phyloP scores from a whole-genome alignment of 2,888 invertebrate species.

The Melangyna quadrimaculata region DNA sequence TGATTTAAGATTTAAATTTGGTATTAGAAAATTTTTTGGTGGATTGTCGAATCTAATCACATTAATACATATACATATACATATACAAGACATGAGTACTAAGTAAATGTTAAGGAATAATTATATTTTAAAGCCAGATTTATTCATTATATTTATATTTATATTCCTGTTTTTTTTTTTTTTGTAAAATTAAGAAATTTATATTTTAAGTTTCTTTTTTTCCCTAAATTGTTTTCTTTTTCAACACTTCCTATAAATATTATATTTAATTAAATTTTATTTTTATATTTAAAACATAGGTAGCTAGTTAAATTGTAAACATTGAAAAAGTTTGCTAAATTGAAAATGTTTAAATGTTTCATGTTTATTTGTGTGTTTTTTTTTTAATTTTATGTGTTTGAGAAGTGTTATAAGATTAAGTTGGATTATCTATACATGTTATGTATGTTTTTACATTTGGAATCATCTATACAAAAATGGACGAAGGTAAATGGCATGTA shows the following conservation, averaged over 20 bases:
- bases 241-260: not conserved
- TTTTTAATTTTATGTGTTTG: constrained; percentile 4
- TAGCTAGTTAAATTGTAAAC: no score
- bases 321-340: constrained; percentile 74
- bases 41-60: constrained; percentile 81
- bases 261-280: not conserved
- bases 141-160: constrained; percentile 66
- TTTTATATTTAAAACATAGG: not conserved
- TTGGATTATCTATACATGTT: constrained; percentile 33
- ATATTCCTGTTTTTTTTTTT: constrained; percentile 9
- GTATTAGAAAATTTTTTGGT: constrained; percentile 70
- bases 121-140: constrained; percentile 14
- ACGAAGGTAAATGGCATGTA: constrained; percentile 51
- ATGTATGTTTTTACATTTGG: no score
- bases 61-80: constrained; percentile 75
- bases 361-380: not conserved
- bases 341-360: not conserved
- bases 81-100: constrained; percentile 57
- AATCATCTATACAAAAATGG: no score
- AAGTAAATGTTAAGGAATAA: constrained; percentile 27
- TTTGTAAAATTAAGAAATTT: constrained; percentile 38
- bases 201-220: not conserved
- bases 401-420: constrained; percentile 8
- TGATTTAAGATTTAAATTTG: constrained; percentile 46
- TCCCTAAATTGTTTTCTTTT: constrained; percentile 17